These are phyloP conservation scores for Dicrostonyx torquatus DNA, from an alignment of 2,797 vertebrate genomes.

Conservation along the genomic window DNA sequence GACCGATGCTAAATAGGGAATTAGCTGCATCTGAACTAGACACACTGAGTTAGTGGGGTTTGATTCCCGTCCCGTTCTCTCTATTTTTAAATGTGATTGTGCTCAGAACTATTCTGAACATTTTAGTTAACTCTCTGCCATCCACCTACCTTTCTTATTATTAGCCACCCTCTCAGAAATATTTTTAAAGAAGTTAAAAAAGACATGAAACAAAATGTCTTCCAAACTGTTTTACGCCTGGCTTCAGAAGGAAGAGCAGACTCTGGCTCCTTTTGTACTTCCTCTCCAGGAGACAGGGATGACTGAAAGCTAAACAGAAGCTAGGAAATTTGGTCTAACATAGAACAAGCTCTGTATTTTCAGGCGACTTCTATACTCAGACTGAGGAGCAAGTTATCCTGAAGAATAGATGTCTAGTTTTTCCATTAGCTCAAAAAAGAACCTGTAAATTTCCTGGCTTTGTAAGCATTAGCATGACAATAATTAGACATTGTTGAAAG, in stretches of 20 bases:
- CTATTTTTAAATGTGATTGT: conserved; percentile 81
- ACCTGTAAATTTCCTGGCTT: background rate
- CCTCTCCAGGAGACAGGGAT: conserved; percentile 53
- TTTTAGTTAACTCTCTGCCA: conserved; percentile 76
- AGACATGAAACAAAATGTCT: conserved; percentile 79
- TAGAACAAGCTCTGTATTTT: conserved; percentile 52
- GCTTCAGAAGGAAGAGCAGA: conserved; percentile 61
- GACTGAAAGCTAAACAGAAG: conserved; percentile 54
- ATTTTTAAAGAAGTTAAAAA: conserved; percentile 76
- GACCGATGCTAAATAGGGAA: conserved; percentile 70
- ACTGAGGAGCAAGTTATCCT: background rate
- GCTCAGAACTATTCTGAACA: conserved; percentile 78
- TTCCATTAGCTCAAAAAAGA: conserved; percentile 17
- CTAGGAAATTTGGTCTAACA: conserved; percentile 16
- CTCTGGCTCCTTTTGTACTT: conserved; percentile 51
- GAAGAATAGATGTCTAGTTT: background rate
- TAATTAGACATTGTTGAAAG: background rate
- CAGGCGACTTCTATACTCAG: conserved; percentile 45
- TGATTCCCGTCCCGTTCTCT: conserved; percentile 66
- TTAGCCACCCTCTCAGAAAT: conserved; percentile 77
- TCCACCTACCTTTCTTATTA: conserved; percentile 79
- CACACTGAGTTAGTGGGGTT: conserved; percentile 65
- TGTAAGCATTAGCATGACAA: background rate
- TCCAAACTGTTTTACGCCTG: conserved; percentile 67
- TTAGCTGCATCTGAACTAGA: conserved; percentile 76